Conservation (phyloP, 1,140 invertebrate species). For the Proctacanthus coquilletti region DNA sequence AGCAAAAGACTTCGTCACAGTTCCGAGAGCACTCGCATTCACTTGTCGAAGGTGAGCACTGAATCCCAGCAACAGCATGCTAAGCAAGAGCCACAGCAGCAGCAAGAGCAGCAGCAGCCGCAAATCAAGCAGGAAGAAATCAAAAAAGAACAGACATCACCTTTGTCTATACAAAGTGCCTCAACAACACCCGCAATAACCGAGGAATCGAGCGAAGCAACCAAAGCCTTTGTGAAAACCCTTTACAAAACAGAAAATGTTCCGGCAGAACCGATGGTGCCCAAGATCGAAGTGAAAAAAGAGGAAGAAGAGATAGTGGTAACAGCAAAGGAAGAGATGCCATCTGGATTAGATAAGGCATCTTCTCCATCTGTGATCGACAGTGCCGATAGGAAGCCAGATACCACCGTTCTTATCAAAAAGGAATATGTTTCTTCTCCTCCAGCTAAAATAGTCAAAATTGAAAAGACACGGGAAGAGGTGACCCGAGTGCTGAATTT, state of each 20-base stretch:
- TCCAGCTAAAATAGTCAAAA: conserved; percentile 3
- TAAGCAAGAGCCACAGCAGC: no score
- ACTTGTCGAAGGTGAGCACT: background rate
- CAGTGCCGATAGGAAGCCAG: background rate
- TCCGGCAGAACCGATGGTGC: background rate
- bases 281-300: background rate
- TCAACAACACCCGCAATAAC: background rate
- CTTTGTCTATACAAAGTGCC: conserved; percentile 1
- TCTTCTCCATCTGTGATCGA: background rate
- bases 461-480: conserved; percentile 6
- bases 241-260: no score
- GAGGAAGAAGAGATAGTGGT: background rate
- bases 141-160: background rate
- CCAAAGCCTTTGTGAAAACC: background rate
- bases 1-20: background rate
- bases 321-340: background rate
- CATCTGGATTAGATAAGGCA: background rate
- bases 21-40: no score
- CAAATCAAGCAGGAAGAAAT: background rate
- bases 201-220: background rate
- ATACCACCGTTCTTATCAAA: conserved; percentile 1
- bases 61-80: background rate
- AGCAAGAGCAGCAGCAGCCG: no score
- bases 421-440: conserved; percentile 4
- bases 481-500: conserved; percentile 6